Evolutionary conservation across 2,113 vertebrate genomes (phyloP).

Genomic region (Aleadryas rufinucha): DNA sequence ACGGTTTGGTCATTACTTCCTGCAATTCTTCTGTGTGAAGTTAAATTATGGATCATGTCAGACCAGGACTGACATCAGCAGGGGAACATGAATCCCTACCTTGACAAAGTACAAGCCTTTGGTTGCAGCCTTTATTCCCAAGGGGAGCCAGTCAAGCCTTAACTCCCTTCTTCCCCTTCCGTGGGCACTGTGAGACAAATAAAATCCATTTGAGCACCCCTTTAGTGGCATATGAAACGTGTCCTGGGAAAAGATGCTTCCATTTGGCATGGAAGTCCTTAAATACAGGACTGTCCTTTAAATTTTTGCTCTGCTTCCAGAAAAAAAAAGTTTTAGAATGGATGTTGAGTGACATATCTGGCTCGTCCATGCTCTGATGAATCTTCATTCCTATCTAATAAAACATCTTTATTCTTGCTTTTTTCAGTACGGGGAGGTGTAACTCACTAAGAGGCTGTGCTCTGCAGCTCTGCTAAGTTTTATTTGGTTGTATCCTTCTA

Average conservation of each 20-base stretch:
- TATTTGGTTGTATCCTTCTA: not conserved
- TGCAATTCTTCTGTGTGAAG: not conserved
- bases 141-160: not conserved
- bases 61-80: not conserved
- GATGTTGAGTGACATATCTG: not conserved
- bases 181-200: not conserved
- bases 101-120: not conserved
- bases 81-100: not conserved
- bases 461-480: not conserved
- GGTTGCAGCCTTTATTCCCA: not conserved
- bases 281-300: not conserved
- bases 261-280: not conserved
- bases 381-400: not conserved
- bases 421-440: not conserved
- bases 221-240: not conserved
- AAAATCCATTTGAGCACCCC: not conserved
- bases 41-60: not conserved
- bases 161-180: not conserved
- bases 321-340: not conserved
- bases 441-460: not conserved
- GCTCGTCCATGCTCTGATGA: not conserved
- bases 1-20: slow-evolving; percentile 21
- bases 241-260: not conserved
- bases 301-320: not conserved
- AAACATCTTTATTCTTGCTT: not conserved